Conservation (phyloP, 2,797 vertebrate genomes). For the Syngnathus acus region DNA sequence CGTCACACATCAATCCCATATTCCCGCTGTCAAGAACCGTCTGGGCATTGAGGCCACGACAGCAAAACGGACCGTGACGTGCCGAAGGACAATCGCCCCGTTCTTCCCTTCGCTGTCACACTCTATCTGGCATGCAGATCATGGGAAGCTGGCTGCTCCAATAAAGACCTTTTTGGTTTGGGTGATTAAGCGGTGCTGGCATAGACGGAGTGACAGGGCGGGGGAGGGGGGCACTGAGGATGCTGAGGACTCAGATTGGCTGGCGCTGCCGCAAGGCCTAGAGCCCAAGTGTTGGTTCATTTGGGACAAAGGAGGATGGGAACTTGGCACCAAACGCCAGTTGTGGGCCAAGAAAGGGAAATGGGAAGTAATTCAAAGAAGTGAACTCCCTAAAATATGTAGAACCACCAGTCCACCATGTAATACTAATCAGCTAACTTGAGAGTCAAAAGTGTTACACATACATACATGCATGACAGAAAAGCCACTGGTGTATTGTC, state of each 20-base stretch:
- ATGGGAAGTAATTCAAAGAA: slow-evolving; percentile 10
- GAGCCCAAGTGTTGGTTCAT: slow-evolving; percentile 22
- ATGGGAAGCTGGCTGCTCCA: slow-evolving; percentile 55
- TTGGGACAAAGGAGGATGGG: slow-evolving; percentile 31
- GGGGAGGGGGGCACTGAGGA: slow-evolving; percentile 23
- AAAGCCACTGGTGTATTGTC: slow-evolving; percentile 45
- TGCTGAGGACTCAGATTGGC: slow-evolving; percentile 37
- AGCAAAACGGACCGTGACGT: slow-evolving; percentile 41
- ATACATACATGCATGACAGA: background rate
- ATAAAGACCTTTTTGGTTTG: slow-evolving; percentile 53
- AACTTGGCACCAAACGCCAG: slow-evolving; percentile 30
- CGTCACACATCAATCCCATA: slow-evolving; percentile 35
- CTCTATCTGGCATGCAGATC: slow-evolving; percentile 49
- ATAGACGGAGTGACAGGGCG: slow-evolving; percentile 29
- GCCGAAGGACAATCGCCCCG: slow-evolving; percentile 42
- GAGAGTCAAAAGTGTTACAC: background rate
- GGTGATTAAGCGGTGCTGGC: slow-evolving; percentile 64
- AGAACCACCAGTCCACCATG: background rate
- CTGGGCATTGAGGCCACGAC: slow-evolving; percentile 40
- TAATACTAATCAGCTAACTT: background rate
- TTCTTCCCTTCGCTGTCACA: slow-evolving; percentile 42
- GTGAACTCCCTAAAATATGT: slow-evolving; percentile 4
- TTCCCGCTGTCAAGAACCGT: slow-evolving; percentile 38
- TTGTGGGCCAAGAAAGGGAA: background rate
- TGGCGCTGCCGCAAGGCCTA: slow-evolving; percentile 19